Base-by-base conservation (phyloP, 2,797 vertebrate genomes). In the Sebastes wilsoni region DNA sequence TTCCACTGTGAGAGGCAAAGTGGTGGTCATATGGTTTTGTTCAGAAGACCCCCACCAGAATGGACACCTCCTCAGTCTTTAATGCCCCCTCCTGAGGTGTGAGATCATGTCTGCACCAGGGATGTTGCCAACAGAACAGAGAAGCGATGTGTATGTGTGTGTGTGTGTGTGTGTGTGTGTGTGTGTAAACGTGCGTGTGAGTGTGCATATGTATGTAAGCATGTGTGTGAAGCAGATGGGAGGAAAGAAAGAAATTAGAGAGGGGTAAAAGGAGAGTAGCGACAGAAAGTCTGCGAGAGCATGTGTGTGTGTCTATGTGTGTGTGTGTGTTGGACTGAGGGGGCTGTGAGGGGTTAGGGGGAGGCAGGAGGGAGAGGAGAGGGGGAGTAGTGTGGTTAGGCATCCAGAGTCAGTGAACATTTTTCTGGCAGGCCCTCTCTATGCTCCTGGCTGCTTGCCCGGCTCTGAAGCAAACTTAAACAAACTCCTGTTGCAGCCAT, bases 401-500 rank as follows among this genome's bases (percentile, higher is more conserved):
- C 96, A 96, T 97, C 96, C 96, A 96, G 89, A 92, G 96, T 97
- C 96, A 96, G 95, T 97, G 97, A 98, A 96, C 95, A 96, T 96
- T 97, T 96, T 96, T 97, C 97, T 97, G 97, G 97, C 96, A 96
- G 96, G 94, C 90, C 87, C 87, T 90, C 89, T 89, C 94, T 91
- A 78, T 94, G 96, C 96, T 97, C 90, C 97, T 98, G 98, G 97
- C 97, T 80, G 89, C 88, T 91, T 94, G 97, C 98, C 98, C 96
- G 85, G 97, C 97, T 97, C 97, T 87, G 97, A 97, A 97, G 97
- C 97, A 97, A 98, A 98, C 97, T 98, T 98, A 98, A 98, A 98
- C 98, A 98, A 98, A 98, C 97, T 98, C 97, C 97, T 97, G 97
- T 97, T 97, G 96, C 97, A 97, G 97, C 98, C 98, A 99, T 98